Base-by-base conservation (phyloP, 1,140 invertebrate genomes). In the Mya arenaria region DNA sequence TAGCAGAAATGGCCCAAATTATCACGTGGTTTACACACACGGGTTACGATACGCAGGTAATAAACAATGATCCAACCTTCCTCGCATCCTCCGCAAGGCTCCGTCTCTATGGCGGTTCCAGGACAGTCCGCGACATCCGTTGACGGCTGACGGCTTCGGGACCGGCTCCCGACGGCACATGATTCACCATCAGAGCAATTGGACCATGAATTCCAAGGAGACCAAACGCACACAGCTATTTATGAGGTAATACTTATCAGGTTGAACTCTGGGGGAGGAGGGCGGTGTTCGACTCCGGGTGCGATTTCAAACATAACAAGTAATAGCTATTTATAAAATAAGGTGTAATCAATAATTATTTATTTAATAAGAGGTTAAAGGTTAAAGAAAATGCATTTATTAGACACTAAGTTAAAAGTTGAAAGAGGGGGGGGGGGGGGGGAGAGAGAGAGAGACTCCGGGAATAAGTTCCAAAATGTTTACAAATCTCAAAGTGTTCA, bases 131-230 rank as follows among this genome's bases (percentile, higher is more conserved):
- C 19, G 36, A n/a, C 48, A 5, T 55, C 4, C 19, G 56, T 62
- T 32, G 4, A 10, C n/a, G n/a, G n/a, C n/a, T n/a, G n/a, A 4
- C 72, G 55, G 6, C 23, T 60, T 75, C 72, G 34, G 1, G 34
- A 19, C 3, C 32, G 34, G 19, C 15, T 75, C 10, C 72, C 72
- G 4, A 34, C 52, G 3, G 19, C n/a, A 41, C 72, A 75, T 1
- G 28, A 6, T 25, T 62, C 72, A 17, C 62, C 37, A 5, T 30
- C 23, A 17, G 75, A 68, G 48, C 75, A 79, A 3, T n/a, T 34
- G 32, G 62, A 28, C 75, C 75, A 79, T 23, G 25, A n/a, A 15
- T 8, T 19, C 75, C 75, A 79, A 1, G 75, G 4, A 34, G 28
- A 56, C 75, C 75, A 79, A 39, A 19, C 62, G 19, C 19, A 4